These are phyloP conservation scores for Diplogasteroides magnus DNA, from an alignment of 1,140 invertebrate genomes.

Conservation along the genomic window DNA sequence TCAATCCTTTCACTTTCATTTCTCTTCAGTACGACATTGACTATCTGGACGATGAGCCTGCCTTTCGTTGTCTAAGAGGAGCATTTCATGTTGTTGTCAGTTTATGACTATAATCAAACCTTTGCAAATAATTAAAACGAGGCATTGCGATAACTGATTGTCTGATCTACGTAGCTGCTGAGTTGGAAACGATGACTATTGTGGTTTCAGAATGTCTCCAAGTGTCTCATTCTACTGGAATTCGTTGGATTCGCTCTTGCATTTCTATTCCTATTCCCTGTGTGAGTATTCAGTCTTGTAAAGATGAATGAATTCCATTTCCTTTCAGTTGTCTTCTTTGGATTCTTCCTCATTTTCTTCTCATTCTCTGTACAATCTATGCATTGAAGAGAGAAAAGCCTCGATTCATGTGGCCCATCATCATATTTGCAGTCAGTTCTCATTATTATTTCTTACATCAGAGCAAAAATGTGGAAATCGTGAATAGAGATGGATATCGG, in stretches of 20 bases:
- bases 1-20: neutral
- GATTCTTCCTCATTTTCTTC: conserved; percentile 7
- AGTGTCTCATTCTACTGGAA: conserved; percentile 9
- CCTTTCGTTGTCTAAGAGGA: conserved; percentile 8
- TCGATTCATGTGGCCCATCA: conserved; percentile 20
- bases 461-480: neutral
- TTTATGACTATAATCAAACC: neutral
- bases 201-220: conserved; percentile 8
- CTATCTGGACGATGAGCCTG: conserved; percentile 2
- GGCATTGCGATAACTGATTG: no score
- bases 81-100: conserved; percentile 13
- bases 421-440: conserved; percentile 7
- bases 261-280: conserved; percentile 5
- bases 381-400: conserved; percentile 9
- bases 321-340: conserved; percentile 8
- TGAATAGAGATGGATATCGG: neutral
- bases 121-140: neutral
- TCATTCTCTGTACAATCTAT: conserved; percentile 11
- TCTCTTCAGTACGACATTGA: conserved; percentile 12
- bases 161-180: no score
- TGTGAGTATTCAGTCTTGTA: neutral
- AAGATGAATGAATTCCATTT: no score
- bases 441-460: neutral
- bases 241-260: conserved; percentile 1
- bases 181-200: neutral